phyloP scores from a whole-genome alignment of 2,888 invertebrate species.

The Empis livida region DNA sequence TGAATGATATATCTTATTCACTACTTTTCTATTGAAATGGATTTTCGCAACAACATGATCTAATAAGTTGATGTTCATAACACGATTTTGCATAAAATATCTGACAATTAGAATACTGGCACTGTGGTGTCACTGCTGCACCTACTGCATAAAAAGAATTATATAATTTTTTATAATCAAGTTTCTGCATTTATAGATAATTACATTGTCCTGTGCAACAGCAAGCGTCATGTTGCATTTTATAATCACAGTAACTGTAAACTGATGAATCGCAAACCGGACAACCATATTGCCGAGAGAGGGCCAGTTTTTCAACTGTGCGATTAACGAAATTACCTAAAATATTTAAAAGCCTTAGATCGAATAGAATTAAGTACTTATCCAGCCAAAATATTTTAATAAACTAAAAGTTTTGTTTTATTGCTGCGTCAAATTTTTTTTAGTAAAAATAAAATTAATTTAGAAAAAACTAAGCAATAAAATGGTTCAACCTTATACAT shows the following conservation, averaged over 20 bases:
- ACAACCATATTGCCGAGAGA: slow-evolving; percentile 34
- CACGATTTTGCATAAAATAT: slow-evolving; percentile 64
- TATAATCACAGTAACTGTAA: slow-evolving; percentile 61
- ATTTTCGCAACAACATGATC: slow-evolving; percentile 58
- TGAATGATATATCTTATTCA: neutral
- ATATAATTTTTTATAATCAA: neutral
- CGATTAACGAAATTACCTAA: too few relatives aligned
- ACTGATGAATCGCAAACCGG: slow-evolving; percentile 67
- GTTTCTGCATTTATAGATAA: slow-evolving; percentile 23
- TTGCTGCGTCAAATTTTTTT: too few relatives aligned
- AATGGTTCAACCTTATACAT: too few relatives aligned
- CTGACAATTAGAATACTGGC: slow-evolving; percentile 54
- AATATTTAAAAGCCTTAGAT: too few relatives aligned
- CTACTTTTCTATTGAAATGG: slow-evolving; percentile 21
- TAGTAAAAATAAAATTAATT: too few relatives aligned
- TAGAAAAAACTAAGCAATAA: too few relatives aligned
- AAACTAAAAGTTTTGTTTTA: too few relatives aligned
- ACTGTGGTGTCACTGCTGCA: slow-evolving; percentile 35
- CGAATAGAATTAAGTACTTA: too few relatives aligned
- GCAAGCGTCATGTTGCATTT: slow-evolving; percentile 62
- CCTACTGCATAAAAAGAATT: slow-evolving; percentile 2
- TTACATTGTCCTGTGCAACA: slow-evolving; percentile 45
- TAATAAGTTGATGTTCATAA: slow-evolving; percentile 55
- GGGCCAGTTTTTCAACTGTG: too few relatives aligned
- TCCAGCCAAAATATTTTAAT: too few relatives aligned